Base-by-base conservation (phyloP, 2,888 invertebrate genomes). In the Stenotaenia linearis region DNA sequence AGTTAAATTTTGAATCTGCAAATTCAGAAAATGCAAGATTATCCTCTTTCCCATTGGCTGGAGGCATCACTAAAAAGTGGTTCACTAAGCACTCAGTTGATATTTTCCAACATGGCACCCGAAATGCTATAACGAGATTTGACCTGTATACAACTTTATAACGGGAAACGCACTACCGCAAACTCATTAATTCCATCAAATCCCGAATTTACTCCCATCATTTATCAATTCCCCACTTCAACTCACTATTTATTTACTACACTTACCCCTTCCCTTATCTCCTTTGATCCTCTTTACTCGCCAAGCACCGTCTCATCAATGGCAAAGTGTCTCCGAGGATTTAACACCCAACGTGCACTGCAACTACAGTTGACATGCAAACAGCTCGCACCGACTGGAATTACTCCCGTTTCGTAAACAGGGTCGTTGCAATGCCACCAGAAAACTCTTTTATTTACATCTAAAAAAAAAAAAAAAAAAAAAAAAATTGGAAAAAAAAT, bases 291-390 rank as follows among this genome's bases (percentile, higher is more conserved):
- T 69, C 69, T 69, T 69, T 28, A 69, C 69, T 28, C n/a, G 25
- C 15, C 69, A 25, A 69, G 28, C 69, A 69, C 28, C 28, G 28
- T 28, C 69, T 69, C 69, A 69, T 69, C 56, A 56, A 56, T 56
- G 56, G 56, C 69, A 69, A 69, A 69, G 69, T 69, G 69, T 69
- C 28, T 69, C 69, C 28, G 28, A 69, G 28, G 28, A 56, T 56
- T 56, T 56, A 10, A 28, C 25, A 69, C 69, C 69, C n/a, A 4
- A 25, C 69, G 28, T 45, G 12, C 9, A 69, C 9, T n/a, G 7
- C 18, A 56, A 23, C n/a, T 56, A 21, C 18, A 56, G 18, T 69
- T 69, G 69, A 69, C 69, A 69, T 28, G 69, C 69, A 69, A 69
- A 69, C 69, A 69, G 25, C 69, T 28, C 12, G 4, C 69, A 69